These are phyloP conservation scores for Graptemys geographica DNA, from an alignment of 2,797 vertebrate genomes.

Conservation along the genomic window DNA sequence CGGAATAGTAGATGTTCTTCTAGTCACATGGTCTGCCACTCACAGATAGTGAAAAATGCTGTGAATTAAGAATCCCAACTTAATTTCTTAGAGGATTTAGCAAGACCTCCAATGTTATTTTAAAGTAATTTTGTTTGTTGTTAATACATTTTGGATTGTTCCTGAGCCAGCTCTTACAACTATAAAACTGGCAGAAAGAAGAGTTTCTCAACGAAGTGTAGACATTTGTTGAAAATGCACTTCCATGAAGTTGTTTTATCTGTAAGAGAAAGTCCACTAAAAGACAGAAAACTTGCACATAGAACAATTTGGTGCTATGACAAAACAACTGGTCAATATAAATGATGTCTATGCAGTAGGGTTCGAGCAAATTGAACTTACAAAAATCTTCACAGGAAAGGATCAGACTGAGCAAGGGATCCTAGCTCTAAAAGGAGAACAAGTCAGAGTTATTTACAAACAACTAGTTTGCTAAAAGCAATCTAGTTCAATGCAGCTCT, in stretches of 20 bases:
- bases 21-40: neutral
- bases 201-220: constrained; percentile 34
- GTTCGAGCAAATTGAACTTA: constrained; percentile 3
- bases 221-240: constrained; percentile 56
- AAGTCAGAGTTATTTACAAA: constrained; percentile 32
- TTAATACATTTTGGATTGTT: constrained; percentile 3
- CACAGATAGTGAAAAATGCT: neutral
- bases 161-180: constrained; percentile 18
- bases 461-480: neutral
- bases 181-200: constrained; percentile 13
- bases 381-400: constrained; percentile 9
- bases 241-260: constrained; percentile 39
- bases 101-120: neutral
- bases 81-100: constrained; percentile 28
- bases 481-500: neutral
- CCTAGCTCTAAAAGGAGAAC: neutral
- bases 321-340: constrained; percentile 15
- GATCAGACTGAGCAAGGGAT: neutral
- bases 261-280: constrained; percentile 30
- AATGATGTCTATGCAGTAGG: neutral
- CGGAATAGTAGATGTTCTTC: neutral
- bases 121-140: neutral
- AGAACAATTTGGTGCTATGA: neutral
- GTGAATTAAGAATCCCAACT: neutral
- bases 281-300: constrained; percentile 44